Evolutionary conservation across 2,113 vertebrate species (phyloP).

Genomic region (Pleuronectes platessa): DNA sequence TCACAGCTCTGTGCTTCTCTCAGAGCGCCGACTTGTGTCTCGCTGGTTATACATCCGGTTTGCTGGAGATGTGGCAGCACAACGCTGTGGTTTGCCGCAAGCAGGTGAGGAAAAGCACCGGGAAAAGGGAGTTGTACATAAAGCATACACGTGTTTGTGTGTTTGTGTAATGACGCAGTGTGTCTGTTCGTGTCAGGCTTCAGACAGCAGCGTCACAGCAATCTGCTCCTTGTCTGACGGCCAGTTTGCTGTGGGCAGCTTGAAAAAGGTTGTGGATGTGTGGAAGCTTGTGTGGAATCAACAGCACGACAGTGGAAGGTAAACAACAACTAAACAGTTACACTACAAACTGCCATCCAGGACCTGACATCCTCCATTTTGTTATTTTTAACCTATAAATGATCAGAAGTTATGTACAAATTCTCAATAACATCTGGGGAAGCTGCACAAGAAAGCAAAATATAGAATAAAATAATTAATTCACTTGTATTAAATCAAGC

Average conservation of each 20-base stretch:
- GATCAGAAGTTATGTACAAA: no score
- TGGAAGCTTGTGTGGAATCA: constrained; percentile 74
- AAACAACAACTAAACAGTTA: neutral
- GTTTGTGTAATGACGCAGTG: neutral
- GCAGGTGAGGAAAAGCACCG: constrained; percentile 65
- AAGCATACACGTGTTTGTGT: neutral
- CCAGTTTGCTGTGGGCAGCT: constrained; percentile 71
- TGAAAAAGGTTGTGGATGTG: constrained; percentile 52
- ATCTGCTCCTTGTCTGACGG: constrained; percentile 65
- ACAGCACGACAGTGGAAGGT: constrained; percentile 56
- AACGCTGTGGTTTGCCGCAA: constrained; percentile 54
- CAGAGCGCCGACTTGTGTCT: constrained; percentile 72
- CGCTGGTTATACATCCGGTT: constrained; percentile 81
- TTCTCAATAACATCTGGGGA: no score
- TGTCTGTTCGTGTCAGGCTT: constrained; percentile 54
- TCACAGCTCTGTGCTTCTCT: constrained; percentile 84
- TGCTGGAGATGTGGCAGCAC: constrained; percentile 83
- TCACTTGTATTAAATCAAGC: no score
- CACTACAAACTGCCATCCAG: no score
- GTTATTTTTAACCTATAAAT: no score
- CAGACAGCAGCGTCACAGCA: constrained; percentile 48
- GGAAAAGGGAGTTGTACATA: neutral
- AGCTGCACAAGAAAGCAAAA: no score
- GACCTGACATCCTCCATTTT: no score
- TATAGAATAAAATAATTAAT: no score